Percentiles rank a stretch among this genome's conserved stretches.
phyloP scores from a whole-genome alignment of 2,888 invertebrate genomes.

The Callyntrura sp. region DNA sequence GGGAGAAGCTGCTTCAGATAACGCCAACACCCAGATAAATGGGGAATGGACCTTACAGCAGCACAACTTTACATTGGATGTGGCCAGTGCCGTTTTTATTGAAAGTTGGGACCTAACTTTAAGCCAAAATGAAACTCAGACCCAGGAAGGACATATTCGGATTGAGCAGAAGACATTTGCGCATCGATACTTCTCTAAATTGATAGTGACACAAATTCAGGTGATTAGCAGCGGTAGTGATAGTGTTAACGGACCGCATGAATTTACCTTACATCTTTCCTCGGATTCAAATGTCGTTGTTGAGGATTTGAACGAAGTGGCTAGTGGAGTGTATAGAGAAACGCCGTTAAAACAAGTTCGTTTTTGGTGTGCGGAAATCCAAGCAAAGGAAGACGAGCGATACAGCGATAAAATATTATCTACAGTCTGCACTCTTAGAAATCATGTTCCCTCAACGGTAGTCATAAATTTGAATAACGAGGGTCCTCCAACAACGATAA shows the following conservation, averaged over 20 bases:
- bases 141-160: constrained; percentile 55
- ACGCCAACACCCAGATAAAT: no score
- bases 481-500: constrained; percentile 58
- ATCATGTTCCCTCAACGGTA: no score
- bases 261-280: no score
- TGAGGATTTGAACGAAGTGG: no score
- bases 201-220: constrained; percentile 81
- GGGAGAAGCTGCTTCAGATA: no score
- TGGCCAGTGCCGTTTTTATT: constrained; percentile 80
- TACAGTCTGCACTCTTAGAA: no score
- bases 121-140: no score
- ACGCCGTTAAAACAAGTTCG: no score
- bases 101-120: constrained; percentile 66
- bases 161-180: constrained; percentile 82
- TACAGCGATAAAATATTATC: no score
- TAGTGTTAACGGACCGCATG: no score
- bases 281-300: no score
- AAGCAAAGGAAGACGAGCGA: constrained; percentile 81
- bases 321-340: background rate
- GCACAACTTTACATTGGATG: constrained; percentile 79
- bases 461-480: no score
- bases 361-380: constrained; percentile 78
- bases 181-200: constrained; percentile 80
- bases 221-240: constrained; percentile 58
- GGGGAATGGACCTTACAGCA: constrained; percentile 48